phyloP scores from a whole-genome alignment of 2,113 vertebrate species.

The Toxotes chatareus region DNA sequence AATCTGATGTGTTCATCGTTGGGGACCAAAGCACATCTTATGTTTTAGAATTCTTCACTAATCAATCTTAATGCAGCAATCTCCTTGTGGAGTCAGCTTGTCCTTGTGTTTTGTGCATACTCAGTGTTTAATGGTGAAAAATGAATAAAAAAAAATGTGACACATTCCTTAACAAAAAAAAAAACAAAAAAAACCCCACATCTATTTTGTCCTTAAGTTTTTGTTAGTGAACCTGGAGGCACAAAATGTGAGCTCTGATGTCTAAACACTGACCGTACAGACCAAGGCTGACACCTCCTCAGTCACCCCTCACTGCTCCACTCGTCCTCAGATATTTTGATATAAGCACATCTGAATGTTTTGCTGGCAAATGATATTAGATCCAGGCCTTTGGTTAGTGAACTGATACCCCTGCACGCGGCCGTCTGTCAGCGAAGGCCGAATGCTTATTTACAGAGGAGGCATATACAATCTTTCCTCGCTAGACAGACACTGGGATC shows the following conservation, averaged over 20 bases:
- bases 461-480: constrained; percentile 24
- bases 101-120: no score
- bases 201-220: no score
- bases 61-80: not conserved
- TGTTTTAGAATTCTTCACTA: not conserved
- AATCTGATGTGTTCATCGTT: constrained; percentile 11
- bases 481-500: constrained; percentile 15
- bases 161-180: not conserved
- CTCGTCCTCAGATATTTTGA: constrained; percentile 33
- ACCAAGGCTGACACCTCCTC: not conserved
- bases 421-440: constrained; percentile 37
- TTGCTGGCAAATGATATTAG: constrained; percentile 44
- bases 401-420: constrained; percentile 50
- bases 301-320: constrained; percentile 13
- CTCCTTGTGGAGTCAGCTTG: not conserved
- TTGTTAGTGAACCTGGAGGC: no score
- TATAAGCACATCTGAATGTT: constrained; percentile 54
- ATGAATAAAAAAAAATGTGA: not conserved
- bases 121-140: not conserved
- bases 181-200: not conserved
- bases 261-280: not conserved
- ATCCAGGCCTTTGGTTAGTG: constrained; percentile 19
- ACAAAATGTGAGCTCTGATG: no score
- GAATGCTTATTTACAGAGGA: constrained; percentile 45
- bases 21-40: not conserved